phyloP scores from a whole-genome alignment of 2,888 invertebrate species.

The Eupithecia abbreviata region DNA sequence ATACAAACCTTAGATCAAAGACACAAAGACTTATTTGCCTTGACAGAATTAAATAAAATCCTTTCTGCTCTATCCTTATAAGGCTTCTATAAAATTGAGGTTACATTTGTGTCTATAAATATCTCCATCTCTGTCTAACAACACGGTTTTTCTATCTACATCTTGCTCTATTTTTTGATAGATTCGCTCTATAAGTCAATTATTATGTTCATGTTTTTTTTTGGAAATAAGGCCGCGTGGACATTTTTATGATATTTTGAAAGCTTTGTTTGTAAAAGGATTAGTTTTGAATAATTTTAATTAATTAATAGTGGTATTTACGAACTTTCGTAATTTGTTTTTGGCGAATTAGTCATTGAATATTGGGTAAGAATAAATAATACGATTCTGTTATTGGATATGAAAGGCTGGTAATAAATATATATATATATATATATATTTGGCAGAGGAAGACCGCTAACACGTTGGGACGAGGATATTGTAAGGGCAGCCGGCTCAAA shows the following conservation, averaged over 20 bases:
- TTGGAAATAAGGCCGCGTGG: constrained; percentile 36
- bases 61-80: constrained; percentile 64
- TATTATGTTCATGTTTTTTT: constrained; percentile 31
- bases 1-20: constrained; percentile 38
- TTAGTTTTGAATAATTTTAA: constrained; percentile 19
- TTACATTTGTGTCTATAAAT: constrained; percentile 60
- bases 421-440: too few relatives aligned
- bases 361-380: constrained; percentile 11
- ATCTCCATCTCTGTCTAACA: constrained; percentile 51
- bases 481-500: too few relatives aligned
- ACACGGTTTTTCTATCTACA: constrained; percentile 38
- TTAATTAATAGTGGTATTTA: constrained; percentile 32
- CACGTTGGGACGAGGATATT: too few relatives aligned
- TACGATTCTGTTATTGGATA: neutral
- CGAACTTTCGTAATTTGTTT: constrained; percentile 34
- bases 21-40: constrained; percentile 35
- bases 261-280: constrained; percentile 30
- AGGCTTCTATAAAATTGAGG: constrained; percentile 70
- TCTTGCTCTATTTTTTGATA: constrained; percentile 46
- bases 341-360: constrained; percentile 22
- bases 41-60: constrained; percentile 50
- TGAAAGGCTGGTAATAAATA: neutral
- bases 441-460: too few relatives aligned
- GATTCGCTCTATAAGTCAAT: constrained; percentile 45
- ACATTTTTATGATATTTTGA: constrained; percentile 42